phyloP scores from a whole-genome alignment of 2,113 vertebrate genomes.

The Ceyx margarethae region DNA sequence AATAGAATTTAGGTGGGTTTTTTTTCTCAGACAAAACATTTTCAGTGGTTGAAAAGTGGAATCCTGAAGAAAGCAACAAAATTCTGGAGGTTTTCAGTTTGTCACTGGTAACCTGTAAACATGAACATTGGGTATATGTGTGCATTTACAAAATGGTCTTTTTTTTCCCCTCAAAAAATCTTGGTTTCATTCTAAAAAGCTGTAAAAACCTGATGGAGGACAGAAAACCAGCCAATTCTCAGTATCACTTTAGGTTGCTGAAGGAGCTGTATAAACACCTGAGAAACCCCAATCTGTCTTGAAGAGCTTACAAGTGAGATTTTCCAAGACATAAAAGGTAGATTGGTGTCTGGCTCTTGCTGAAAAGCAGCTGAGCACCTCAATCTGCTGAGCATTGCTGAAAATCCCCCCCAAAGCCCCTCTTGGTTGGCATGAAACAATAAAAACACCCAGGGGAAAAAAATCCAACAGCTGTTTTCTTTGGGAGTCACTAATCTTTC shows the following conservation, averaged over 20 bases:
- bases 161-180: background rate
- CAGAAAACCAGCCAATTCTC: background rate
- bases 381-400: background rate
- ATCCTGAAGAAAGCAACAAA: background rate
- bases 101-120: background rate
- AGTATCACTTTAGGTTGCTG: background rate
- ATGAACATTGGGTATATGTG: background rate
- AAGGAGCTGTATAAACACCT: conserved; percentile 37
- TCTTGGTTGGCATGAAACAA: fast-evolving
- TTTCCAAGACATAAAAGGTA: background rate
- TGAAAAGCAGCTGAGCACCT: background rate
- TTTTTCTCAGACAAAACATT: background rate
- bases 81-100: background rate
- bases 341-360: conserved; percentile 8
- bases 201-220: conserved; percentile 9
- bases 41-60: fast-evolving
- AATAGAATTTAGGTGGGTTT: background rate
- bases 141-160: background rate
- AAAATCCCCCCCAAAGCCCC: background rate
- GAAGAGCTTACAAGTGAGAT: conserved; percentile 13
- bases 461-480: background rate
- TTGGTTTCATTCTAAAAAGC: conserved; percentile 2
- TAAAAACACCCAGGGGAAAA: background rate
- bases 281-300: conserved; percentile 20
- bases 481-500: background rate